Base-by-base conservation (phyloP, 2,888 invertebrate species). In the Cataglyphis rosenhaueri region DNA sequence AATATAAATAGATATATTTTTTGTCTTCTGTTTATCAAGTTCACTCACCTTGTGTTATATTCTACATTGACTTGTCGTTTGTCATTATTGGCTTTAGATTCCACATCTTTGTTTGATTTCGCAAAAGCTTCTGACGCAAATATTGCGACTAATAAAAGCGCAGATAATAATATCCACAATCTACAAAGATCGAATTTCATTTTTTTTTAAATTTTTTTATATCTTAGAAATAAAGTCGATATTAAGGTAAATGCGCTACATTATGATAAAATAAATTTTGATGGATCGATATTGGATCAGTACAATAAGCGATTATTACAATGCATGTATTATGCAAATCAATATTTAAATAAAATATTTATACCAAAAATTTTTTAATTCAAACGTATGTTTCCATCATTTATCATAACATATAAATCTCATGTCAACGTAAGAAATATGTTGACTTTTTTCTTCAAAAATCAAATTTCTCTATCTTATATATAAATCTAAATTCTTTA, bases 141-240 rank as follows among this genome's bases (percentile, higher is more conserved):
- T 44, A 89, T 76, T 41, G 85, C 12, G 52, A 86, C 82, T 9
- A 89, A 1, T 65, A 89, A 29, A 8, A 89, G 15, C 9, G 81
- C 3, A 8, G 85, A 76, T 2, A 88, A 59, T 32, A 88, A 61
- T 48, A 86, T 15, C 90, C 90, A 90, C 57, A 89, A 55, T 73
- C 89, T 89, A 76, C 1, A 55, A 32, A 85, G 41, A 78, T 66
- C 15, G 3, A 57, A 78, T 79, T 71, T 25, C 15, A 1, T 29
- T 9, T 70, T 21, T 70, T 21, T 55, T 25, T 18, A 68, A 21
- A 8, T 55, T 76, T 55, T 8, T 9, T 29, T 5, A 12, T 41
- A 25, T 57, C 10, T 0, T 5, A 35, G 21, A 57, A 9, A 75
- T 8, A 12, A 38, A 64, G 5, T 0, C 6, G 18, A 48, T 8